Conservation (phyloP, 2,888 invertebrate species). For the Lissocephala sabroskyi region DNA sequence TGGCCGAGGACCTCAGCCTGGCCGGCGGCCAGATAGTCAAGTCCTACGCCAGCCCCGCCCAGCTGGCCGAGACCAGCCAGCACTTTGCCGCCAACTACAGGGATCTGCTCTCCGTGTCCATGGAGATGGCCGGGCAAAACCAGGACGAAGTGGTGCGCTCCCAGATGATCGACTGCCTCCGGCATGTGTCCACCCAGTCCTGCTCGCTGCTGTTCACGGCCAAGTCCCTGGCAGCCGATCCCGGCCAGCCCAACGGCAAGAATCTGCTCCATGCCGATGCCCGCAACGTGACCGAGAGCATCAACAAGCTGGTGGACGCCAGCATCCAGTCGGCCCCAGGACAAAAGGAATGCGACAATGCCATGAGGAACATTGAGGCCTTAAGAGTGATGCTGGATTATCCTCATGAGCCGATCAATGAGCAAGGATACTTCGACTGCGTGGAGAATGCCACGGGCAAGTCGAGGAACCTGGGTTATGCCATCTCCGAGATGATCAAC, state of each 20-base stretch:
- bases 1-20: slow-evolving; percentile 87
- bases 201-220: slow-evolving; percentile 89
- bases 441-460: slow-evolving; percentile 92
- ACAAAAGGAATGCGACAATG: slow-evolving; percentile 97
- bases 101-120: slow-evolving; percentile 82
- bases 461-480: slow-evolving; percentile 87
- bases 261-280: slow-evolving; percentile 92
- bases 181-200: slow-evolving; percentile 89
- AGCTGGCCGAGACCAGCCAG: slow-evolving; percentile 82
- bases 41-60: slow-evolving; percentile 80
- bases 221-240: slow-evolving; percentile 91
- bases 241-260: slow-evolving; percentile 90
- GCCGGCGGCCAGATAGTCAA: slow-evolving; percentile 88
- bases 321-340: slow-evolving; percentile 91
- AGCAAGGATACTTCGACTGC: slow-evolving; percentile 93
- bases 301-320: slow-evolving; percentile 85
- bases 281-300: slow-evolving; percentile 91
- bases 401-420: slow-evolving; percentile 90
- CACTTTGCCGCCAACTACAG: slow-evolving; percentile 86
- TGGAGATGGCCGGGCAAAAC: slow-evolving; percentile 90
- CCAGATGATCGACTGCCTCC: slow-evolving; percentile 89
- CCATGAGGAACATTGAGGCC: slow-evolving; percentile 91
- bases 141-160: slow-evolving; percentile 83
- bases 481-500: slow-evolving; percentile 95
- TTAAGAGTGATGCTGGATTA: slow-evolving; percentile 86